Evolutionary conservation across 2,797 vertebrate genomes (phyloP).

Genomic region (Pangasius sanitwongsei): DNA sequence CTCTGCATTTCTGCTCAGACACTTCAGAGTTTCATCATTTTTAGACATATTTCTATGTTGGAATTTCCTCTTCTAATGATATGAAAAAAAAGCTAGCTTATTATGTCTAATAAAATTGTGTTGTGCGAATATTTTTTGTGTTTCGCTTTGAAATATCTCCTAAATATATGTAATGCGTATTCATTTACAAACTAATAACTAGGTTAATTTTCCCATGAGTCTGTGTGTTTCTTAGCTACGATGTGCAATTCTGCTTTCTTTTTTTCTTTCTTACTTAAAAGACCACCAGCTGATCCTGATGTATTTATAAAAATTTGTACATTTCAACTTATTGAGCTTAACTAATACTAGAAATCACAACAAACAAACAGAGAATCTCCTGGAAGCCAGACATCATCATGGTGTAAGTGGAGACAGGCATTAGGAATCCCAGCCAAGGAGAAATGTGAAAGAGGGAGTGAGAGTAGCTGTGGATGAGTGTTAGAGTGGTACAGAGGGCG

Average conservation of each 20-base stretch:
- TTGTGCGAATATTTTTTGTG: not conserved
- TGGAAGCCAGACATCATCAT: not conserved
- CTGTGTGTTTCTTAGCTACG: no score
- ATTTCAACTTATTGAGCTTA: not conserved
- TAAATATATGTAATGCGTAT: not conserved
- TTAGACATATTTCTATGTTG: not conserved
- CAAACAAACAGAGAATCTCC: not conserved
- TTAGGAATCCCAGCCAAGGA: constrained; percentile 33
- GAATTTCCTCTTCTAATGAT: not conserved
- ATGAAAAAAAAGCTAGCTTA: not conserved
- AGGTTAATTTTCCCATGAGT: not conserved
- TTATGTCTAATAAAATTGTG: not conserved
- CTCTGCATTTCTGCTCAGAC: not conserved
- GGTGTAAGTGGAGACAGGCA: not conserved
- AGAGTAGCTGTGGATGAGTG: constrained; percentile 27
- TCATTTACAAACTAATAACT: not conserved
- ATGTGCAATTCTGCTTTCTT: not conserved
- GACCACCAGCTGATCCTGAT: not conserved
- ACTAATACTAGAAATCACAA: not conserved
- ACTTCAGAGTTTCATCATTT: no score
- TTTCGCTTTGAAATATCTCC: not conserved
- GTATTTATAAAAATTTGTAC: no score
- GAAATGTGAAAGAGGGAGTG: not conserved
- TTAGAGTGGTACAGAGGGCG: constrained; percentile 45
- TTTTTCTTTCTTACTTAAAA: not conserved